phyloP scores from a whole-genome alignment of 2,113 vertebrate species.

The Oncorhynchus nerka region DNA sequence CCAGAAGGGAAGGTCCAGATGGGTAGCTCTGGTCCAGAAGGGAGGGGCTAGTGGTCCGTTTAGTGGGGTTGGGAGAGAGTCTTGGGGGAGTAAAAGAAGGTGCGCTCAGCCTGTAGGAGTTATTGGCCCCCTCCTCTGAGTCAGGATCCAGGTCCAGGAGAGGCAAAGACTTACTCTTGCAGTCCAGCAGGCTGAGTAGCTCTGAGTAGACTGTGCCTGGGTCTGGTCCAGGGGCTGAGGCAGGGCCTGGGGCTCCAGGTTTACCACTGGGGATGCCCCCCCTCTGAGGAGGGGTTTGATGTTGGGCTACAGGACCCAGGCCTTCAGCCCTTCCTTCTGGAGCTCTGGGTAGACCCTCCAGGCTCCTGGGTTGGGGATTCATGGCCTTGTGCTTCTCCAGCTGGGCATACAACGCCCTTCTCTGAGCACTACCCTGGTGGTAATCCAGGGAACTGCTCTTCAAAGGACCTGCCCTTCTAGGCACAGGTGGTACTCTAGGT shows the following conservation, averaged over 20 bases:
- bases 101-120: constrained; percentile 32
- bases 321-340: constrained; percentile 1
- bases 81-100: constrained; percentile 42
- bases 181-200: constrained; percentile 44
- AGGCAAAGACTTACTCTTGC: constrained; percentile 48
- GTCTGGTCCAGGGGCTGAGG: not conserved
- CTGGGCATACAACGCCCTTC: constrained; percentile 61
- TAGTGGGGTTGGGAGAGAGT: constrained; percentile 52
- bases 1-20: not conserved
- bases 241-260: not conserved
- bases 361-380: constrained; percentile 10
- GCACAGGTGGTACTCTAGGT: constrained; percentile 57
- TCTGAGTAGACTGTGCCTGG: constrained; percentile 57
- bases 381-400: constrained; percentile 55
- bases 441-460: constrained; percentile 30
- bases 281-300: constrained; percentile 28
- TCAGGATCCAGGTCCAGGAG: constrained; percentile 54
- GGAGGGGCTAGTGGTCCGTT: constrained; percentile 15
- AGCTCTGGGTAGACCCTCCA: constrained; percentile 8
- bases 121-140: constrained; percentile 6
- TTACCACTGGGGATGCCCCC: constrained; percentile 8
- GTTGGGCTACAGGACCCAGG: constrained; percentile 1
- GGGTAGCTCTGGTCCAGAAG: not conserved
- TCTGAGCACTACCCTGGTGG: constrained; percentile 8
- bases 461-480: constrained; percentile 50